Base-by-base conservation (phyloP, 2,888 invertebrate genomes). In the Cheilosia vulpina region DNA sequence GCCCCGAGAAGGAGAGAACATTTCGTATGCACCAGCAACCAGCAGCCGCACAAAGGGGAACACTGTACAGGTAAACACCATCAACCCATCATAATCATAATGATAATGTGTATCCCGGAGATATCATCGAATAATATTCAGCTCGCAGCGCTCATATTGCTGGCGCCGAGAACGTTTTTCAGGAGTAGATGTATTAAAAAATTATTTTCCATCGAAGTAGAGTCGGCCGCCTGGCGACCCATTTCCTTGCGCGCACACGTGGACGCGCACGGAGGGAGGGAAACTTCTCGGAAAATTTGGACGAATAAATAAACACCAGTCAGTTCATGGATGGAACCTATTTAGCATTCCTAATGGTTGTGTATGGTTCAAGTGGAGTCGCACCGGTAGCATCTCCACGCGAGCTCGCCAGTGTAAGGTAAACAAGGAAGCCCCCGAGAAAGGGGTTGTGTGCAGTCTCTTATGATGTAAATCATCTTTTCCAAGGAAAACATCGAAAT, bases 51-150 rank as follows among this genome's bases (percentile, higher is more conserved):
- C 55, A 27, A 47, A 47, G 47, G 17, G 47, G 17, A 47, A 47
- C 47, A 19, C 38, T 38, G 13, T 6, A 43, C 60, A 43, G n/a
- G n/a, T n/a, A n/a, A n/a, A n/a, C n/a, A n/a, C n/a, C 60, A 62
- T n/a, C 53, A 75, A 47, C 58, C 69, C 79, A 57, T 84, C 84
- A 79, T 84, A 84, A 76, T 80, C 79, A 66, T 79, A 79, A 84
- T 79, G 79, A 76, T 79, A 75, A 75, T 79, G 80, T 84, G 80
- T 66, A 71, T 84, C 84, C 75, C 75, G 75, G 79, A 84, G 84
- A 84, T 84, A 84, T 65, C 75, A 84, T 84, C 84, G 57, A 75
- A 79, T 84, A 75, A 79, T 84, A 84, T 84, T 78, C 79, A 79
- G 71, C 75, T 76, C 69, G 43, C 50, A 73, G 66, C 76, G 43